Conservation (phyloP, 2,113 vertebrate genomes). For the Helogale parvula region DNA sequence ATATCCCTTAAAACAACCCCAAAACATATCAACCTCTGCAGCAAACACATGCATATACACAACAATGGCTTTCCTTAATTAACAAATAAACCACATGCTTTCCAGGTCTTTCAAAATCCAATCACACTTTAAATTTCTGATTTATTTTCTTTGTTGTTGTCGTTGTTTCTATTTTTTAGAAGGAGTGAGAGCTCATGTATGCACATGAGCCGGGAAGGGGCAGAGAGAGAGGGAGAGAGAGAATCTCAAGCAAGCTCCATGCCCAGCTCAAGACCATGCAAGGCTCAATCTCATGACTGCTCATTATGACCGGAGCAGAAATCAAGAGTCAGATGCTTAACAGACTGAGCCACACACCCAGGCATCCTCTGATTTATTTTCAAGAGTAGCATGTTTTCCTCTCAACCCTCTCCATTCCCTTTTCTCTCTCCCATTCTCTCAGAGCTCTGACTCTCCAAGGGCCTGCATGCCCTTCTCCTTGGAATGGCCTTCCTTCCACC, state of each 20-base stretch:
- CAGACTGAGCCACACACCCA: too few relatives aligned
- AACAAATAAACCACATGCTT: neutral
- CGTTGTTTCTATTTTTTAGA: too few relatives aligned
- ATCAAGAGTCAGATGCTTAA: too few relatives aligned
- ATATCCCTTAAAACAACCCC: neutral
- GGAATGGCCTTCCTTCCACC: neutral
- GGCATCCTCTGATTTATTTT: neutral
- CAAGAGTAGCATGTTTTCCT: accelerated
- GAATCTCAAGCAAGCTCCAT: too few relatives aligned
- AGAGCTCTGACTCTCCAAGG: neutral
- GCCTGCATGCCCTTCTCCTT: accelerated
- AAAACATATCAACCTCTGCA: neutral
- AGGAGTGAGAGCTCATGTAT: too few relatives aligned
- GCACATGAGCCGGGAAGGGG: too few relatives aligned
- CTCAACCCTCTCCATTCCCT: neutral
- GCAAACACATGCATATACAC: neutral
- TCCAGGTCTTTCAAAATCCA: neutral
- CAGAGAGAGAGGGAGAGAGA: too few relatives aligned
- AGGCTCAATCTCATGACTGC: too few relatives aligned
- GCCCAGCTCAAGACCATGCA: too few relatives aligned
- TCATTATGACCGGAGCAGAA: too few relatives aligned
- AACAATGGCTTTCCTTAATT: neutral
- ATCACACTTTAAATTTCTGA: neutral
- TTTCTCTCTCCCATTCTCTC: neutral
- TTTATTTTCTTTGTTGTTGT: neutral